A percentile compares a stretch with the other conserved stretches of the same genome.
phyloP scores from a whole-genome alignment of 2,797 vertebrate genomes.

The Sebastes vulpes region DNA sequence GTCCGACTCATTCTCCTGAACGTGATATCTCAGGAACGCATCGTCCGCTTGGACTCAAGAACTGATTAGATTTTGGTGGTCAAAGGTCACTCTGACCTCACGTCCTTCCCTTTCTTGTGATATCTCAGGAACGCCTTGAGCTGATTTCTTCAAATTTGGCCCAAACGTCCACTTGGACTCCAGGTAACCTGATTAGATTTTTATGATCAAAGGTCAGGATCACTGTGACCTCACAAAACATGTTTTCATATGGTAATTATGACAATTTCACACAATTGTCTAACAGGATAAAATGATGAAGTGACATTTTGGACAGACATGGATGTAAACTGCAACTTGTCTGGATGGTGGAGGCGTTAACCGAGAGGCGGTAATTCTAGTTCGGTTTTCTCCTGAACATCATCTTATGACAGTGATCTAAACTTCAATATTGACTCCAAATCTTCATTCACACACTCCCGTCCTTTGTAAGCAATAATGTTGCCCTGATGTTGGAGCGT shows the following conservation, averaged over 20 bases:
- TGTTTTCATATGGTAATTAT: background rate
- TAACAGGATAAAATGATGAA: background rate
- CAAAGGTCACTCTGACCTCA: background rate
- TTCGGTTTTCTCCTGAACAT: background rate
- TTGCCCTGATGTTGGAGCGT: constrained; percentile 55
- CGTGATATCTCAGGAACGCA: background rate
- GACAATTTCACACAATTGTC: background rate
- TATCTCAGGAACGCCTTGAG: background rate
- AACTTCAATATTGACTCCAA: constrained; percentile 16
- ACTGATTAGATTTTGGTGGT: background rate
- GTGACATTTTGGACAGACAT: background rate
- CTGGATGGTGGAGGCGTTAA: background rate
- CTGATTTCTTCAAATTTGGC: background rate
- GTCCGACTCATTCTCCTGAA: background rate
- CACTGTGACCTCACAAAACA: background rate
- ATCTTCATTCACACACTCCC: constrained; percentile 3
- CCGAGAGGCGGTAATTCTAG: background rate
- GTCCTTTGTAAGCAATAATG: constrained; percentile 19
- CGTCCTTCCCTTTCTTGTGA: background rate
- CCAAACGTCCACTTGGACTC: background rate
- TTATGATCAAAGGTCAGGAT: background rate
- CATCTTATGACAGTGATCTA: background rate
- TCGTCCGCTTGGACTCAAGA: background rate
- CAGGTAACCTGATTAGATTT: background rate
- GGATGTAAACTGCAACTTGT: background rate